Evolutionary conservation across 2,797 vertebrate species (phyloP), one percentile per base, ranked within the genome.

Genomic region (Podarcis lilfordi): DNA sequence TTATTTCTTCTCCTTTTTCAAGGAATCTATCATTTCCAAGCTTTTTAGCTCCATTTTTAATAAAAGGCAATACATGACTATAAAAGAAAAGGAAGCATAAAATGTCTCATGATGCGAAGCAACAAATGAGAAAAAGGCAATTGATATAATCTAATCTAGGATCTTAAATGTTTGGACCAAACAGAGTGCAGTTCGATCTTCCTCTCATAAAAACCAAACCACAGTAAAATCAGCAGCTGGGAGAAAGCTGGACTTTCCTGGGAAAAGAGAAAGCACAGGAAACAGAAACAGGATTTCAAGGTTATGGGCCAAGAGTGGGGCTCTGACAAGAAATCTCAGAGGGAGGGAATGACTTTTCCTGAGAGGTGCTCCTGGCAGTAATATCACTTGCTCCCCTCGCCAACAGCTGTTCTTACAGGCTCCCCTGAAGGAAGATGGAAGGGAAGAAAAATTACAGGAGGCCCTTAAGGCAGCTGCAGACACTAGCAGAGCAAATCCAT

Each of bases 301-400:
- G 71, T 17, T 43, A 64, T 25, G 59, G 32, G 25, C n/a, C 21
- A 3, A 29, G 5, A 21, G 50, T 10, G 45, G 32, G 21, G 1
- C 10, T 68, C 21, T 89, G 83, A 80, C n/a, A 15, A 82, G 32
- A n/a, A 19, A 29, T 66, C 19, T 87, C 35, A 88, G 79, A 80
- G 64, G 87, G 76, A n/a, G 76, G 86, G 86, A 66, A 50, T 19
- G 7, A 32, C 13, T 90, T 88, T 86, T 86, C 80, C 66, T 82
- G 55, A 86, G 86, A 88, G 85, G 80, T 81, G n/a, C 72, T 68
- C 50, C 83, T 88, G 55, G 89, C 86, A 84, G 79, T 75, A 4
- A 79, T 82, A 92, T 94, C 90, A 93, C 92, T 89, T 94, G 94
- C 82, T 93, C 89, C 79, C 84, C 89, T 87, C 77, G 66, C 79